Evolutionary conservation across 2,113 vertebrate genomes (phyloP).

Genomic region (Pituophis catenifer): DNA sequence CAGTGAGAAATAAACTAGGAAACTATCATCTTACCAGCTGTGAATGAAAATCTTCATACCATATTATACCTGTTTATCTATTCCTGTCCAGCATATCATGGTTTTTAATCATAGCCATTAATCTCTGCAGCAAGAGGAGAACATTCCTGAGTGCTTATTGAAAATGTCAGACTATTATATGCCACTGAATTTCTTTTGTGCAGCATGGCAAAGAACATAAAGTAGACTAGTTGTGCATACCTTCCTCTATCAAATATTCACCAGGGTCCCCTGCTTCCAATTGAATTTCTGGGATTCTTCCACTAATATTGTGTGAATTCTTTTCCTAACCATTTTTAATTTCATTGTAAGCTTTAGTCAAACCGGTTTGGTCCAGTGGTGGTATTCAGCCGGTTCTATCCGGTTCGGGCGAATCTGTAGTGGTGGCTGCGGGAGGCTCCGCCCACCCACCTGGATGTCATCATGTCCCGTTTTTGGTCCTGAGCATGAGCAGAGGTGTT

Average conservation of each 20-base stretch:
- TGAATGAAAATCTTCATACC: constrained; percentile 4
- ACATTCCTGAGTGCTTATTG: constrained; percentile 11
- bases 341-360: background rate
- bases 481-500: no score
- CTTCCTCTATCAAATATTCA: background rate
- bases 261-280: background rate
- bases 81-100: background rate
- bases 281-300: background rate
- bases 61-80: constrained; percentile 14
- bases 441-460: no score
- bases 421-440: no score
- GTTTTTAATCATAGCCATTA: constrained; percentile 32
- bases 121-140: constrained; percentile 8
- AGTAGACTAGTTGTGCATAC: background rate
- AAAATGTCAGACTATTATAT: constrained; percentile 29
- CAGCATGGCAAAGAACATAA: background rate
- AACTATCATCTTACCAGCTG: background rate
- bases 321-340: background rate
- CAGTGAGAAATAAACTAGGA: background rate
- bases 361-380: no score
- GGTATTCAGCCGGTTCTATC: no score
- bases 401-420: no score
- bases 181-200: background rate
- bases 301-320: constrained; percentile 4
- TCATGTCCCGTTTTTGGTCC: no score